phyloP scores from a whole-genome alignment of 64 coral and sea anemone genomes.

The Montipora sp. region DNA sequence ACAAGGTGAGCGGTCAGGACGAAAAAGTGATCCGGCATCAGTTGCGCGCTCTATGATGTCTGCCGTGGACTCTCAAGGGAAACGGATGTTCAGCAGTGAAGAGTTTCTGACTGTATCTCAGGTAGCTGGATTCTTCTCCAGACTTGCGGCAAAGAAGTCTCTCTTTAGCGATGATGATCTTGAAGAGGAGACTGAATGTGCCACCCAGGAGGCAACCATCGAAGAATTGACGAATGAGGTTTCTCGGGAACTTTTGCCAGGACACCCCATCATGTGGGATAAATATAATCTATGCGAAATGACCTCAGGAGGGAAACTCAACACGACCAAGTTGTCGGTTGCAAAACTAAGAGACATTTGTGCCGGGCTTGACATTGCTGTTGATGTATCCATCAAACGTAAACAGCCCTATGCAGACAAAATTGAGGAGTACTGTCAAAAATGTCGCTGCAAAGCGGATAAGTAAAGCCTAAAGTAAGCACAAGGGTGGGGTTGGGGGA shows the following conservation, averaged over 20 bases:
- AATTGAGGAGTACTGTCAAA: constrained; percentile 45
- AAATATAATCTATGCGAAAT: constrained; percentile 70
- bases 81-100: constrained; percentile 57
- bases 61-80: constrained; percentile 73
- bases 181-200: constrained; percentile 33
- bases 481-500: constrained; percentile 20
- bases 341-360: constrained; percentile 70
- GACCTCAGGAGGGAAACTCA: constrained; percentile 64
- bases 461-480: constrained; percentile 34
- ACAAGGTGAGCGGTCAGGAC: constrained; percentile 76
- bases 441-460: constrained; percentile 32
- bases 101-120: constrained; percentile 84
- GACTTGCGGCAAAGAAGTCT: constrained; percentile 72
- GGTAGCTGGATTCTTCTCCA: constrained; percentile 76
- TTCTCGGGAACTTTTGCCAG: constrained; percentile 57
- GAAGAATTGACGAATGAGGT: constrained; percentile 72
- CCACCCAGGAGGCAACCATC: constrained; percentile 68
- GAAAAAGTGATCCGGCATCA: constrained; percentile 82
- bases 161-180: constrained; percentile 69
- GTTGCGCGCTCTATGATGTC: constrained; percentile 76
- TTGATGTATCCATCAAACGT: constrained; percentile 51
- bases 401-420: constrained; percentile 62
- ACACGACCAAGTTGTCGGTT: constrained; percentile 63
- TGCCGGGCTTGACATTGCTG: constrained; percentile 37
- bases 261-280: constrained; percentile 65